Evolutionary conservation across 2,888 invertebrate species (phyloP), one percentile per base, ranked within the genome.

Genomic region (Orthosia cruda): DNA sequence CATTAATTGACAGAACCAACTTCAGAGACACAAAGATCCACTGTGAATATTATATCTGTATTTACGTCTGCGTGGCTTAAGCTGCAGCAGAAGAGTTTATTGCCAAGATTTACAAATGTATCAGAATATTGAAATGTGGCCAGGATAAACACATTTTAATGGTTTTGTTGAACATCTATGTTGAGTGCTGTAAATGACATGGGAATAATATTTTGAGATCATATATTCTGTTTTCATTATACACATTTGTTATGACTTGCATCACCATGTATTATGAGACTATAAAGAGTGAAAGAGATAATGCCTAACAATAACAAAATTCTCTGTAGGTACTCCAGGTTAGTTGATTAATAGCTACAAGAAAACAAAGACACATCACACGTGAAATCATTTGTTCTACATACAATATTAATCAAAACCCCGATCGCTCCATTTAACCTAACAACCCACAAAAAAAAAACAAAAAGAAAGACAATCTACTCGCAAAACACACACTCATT

Each of bases 401-500:
- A 80, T n/a, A 75, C 23, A 84, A 84, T 62, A 71, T 65, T 69
- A 74, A 80, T 63, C 23, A 54, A 50, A 82, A 74, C 65, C 64
- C 70, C 59, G 47, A 82, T 71, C 61, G 71, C 74, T 77, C 65
- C 74, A 85, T 85, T 85, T 58, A 72, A 62, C 69, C 23, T 40
- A 23, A 9, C 62, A 45, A 71, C 69, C 49, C 40, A 32, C 20
- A 70, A 76, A 78, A 75, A 66, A 55, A 77, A n/a, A 54, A 49
- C 18, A 20, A 72, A 78, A 77, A 75, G 18, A 75, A 73, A 77
- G 66, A 80, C 62, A 72, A 77, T 50, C 67, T 63, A 74, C 76
- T 63, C 58, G 52, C 58, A 74, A 83, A 79, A 76, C 64, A 74
- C 76, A 78, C 64, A 71, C 70, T 69, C 87, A 86, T 88, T 86